Evolutionary conservation across 1,140 invertebrate genomes (phyloP), one percentile per base, ranked within the genome.

Genomic region (Ips typographus): DNA sequence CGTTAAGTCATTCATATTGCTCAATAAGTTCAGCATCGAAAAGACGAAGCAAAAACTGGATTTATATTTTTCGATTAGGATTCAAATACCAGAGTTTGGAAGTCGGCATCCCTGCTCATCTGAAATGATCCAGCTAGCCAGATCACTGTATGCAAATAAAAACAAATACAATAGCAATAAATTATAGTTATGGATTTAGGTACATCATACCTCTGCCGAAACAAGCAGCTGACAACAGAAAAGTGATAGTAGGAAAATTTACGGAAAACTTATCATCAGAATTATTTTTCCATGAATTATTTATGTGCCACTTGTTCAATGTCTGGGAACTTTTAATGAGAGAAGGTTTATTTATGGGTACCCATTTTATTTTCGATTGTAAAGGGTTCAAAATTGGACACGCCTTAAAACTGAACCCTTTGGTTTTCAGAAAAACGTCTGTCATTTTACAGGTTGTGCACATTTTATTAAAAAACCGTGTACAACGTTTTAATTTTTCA

Each of bases 11-110:
- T 49, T 49, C 22, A 8, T 49, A 8, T 2, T 8, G 44, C 7
- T 49, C 7, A 1, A 49, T 2, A 49, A 49, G 44, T 6, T 3
- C 1, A 49, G 2, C 22, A 2, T 22, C 22, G 44, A 3, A 49
- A 49, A 49, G 8, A 44, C 4, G 4, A 44, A 44, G 8, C 8
- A 44, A 8, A 44, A 44, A 44, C 43, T 44, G 43, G 43, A 4
- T 8, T 44, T 44, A 75, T 88, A 83, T 77, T 88, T 88, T 72
- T 85, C 87, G 0, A 77, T 89, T 44, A 82, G 83, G 73, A 78
- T 80, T 8, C 74, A 84, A 38, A 80, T 87, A 40, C 88, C 88
- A 0, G 88, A 90, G 65, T 79, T 83, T 59, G 84, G 80, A 68
- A 76, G 79, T 49, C 72, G 43, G 43, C 43, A 44, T 44, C 8